A percentile compares a stretch with the other conserved stretches of the same genome.
Evolutionary conservation across 2,888 invertebrate genomes (phyloP).

Genomic region (Leptinotarsa peninsularis): DNA sequence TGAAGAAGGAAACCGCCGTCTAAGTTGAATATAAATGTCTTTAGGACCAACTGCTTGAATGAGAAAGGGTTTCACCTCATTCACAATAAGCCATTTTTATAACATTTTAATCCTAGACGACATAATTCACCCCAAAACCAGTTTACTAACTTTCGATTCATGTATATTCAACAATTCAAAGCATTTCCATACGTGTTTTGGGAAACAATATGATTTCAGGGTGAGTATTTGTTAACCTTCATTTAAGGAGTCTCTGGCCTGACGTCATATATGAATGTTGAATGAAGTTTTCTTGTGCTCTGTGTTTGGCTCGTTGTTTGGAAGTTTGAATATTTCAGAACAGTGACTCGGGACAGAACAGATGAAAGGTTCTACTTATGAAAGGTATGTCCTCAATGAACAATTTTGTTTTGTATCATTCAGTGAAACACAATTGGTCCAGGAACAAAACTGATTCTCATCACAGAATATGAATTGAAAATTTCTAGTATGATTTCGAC

Average conservation of each 20-base stretch:
- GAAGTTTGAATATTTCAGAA: not conserved
- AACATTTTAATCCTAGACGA: too few species aligned
- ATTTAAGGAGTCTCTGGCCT: not conserved
- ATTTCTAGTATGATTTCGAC: not conserved
- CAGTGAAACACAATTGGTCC: not conserved
- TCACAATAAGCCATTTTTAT: too few species aligned
- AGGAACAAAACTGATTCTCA: not conserved
- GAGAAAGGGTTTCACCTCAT: too few species aligned
- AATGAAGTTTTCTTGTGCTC: not conserved
- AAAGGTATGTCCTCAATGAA: not conserved
- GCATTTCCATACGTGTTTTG: too few species aligned
- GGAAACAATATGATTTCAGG: too few species aligned
- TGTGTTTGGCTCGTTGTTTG: not conserved
- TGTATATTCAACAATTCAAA: too few species aligned
- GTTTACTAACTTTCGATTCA: too few species aligned
- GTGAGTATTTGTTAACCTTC: not conserved
- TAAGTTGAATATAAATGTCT: too few species aligned
- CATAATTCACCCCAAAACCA: too few species aligned
- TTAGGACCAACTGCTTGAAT: too few species aligned
- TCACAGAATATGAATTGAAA: not conserved
- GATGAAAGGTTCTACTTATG: not conserved
- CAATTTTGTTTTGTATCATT: not conserved
- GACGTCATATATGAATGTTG: slow-evolving; percentile 2
- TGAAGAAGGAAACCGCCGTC: too few species aligned
- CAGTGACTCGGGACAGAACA: not conserved